Evolutionary conservation across 1,140 invertebrate genomes (phyloP), one percentile per base, ranked within the genome.

Genomic region (roundworm (Caenorhabditis elegans)): DNA sequence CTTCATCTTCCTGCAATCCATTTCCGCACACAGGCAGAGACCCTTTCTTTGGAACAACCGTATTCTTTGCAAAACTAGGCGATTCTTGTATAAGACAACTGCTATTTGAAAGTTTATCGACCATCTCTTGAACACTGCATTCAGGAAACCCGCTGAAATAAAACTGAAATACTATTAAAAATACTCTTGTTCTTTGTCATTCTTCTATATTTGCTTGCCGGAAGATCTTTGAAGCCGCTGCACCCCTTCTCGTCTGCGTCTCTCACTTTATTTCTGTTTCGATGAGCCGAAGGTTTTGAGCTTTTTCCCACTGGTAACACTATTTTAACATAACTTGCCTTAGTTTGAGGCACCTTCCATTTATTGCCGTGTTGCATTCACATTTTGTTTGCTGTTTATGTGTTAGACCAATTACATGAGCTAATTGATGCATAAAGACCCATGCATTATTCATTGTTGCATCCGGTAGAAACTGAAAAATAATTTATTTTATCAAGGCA

Each of bases 401-500:
- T 36, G 48, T 55, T 17, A 82, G 26, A 3, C 81, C 81, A 4
- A 83, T 31, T 3, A 83, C 31, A 55, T 83, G 82, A 17, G 82
- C 82, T 10, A 83, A 19, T 75, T 83, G 79, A 48, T 83, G 82
- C 43, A 83, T 51, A 22, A 83, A 83, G 15, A 83, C 78, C 53
- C 46, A 78, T 4, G 76, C 82, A 19, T 70, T 82, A 39, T 76
- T 77, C 79, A 79, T 60, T 36, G 82, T 79, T n/a, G 76, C 76
- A 24, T 83, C 78, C 6, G 82, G 82, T n/a, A 79, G 79, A 48
- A 83, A 83, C 82, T 83, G 77, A 83, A 83, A n/a, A 55, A 36
- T 36, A 13, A 19, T 26, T 13, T 10, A 13, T n/a, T 19, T 43
- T 10, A 6, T 11, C 26, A 10, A 34, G 10, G n/a, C 17, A 28